Evolutionary conservation across 2,797 vertebrate species (phyloP), one percentile per base, ranked within the genome.

Genomic region (Sebastes miniatus): DNA sequence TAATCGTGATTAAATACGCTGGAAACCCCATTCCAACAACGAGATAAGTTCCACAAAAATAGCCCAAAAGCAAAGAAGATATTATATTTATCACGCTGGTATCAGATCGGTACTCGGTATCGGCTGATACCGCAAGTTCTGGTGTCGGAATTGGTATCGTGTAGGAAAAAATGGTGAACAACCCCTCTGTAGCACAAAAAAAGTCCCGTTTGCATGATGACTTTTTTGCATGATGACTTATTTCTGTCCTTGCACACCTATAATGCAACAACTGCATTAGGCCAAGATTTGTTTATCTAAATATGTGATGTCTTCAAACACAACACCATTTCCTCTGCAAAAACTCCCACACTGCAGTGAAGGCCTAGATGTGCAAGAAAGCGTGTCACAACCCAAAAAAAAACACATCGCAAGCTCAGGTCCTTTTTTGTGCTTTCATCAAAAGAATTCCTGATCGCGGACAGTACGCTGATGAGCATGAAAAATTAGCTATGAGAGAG

Each of bases 311-410:
- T 18, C 16, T 61, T 58, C 8, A 31, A 13, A 6, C 29, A 32
- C 6, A 62, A 32, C 43, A 50, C 70, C 3, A 6, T 47, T 27
- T 6, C 65, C 16, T 70, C 39, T 24, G 76, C 39, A 32, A 29
- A n/a, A 72, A 24, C 57, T 68, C 59, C 59, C 68, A 71, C 67
- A 24, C 20, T 36, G 76, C 70, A 52, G 25, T 0, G n/a, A 20
- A 70, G 62, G 74, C 77, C 79, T 82, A 22, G 39, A 87, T 74
- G 80, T 57, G 80, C 39, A 83, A 5, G 59, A 43, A 76, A 89
- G 47, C 22, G 31, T 69, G 69, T 67, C 32, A 57, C 22, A 50
- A 69, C 76, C 76, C 5, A 29, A 29, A 63, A 62, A 63, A 59
- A 59, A 64, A 68, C 47, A 65, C 58, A 34, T 9, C 2, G 47